Base-by-base conservation (phyloP, 2,888 invertebrate genomes). In the Spodoptera littoralis region DNA sequence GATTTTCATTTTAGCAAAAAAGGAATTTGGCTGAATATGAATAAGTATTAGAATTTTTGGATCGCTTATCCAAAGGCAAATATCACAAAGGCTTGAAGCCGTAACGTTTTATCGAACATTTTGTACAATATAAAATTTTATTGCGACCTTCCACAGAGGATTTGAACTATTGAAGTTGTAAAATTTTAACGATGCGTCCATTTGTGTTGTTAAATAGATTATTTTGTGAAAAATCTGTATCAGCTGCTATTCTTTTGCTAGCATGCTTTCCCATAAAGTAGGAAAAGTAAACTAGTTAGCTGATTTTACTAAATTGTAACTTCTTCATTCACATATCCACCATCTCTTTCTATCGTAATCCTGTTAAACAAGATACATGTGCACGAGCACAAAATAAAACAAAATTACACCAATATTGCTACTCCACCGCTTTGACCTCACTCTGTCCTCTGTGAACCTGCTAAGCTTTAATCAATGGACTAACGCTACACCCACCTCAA, bases 401-500 rank as follows among this genome's bases (percentile, higher is more conserved):
- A 22, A 27, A 44, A 9, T 1, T 11, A 11, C 9, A 12, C 30
- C 42, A n/a, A 18, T n/a, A 12, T 42, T 50, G n/a, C 42, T 3
- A 5, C 13, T 11, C 4, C 60, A 58, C 12, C 13, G 12, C 22
- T 36, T 36, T 36, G 36, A 36, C 18, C 24, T 9, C 30, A 2
- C 46, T 49, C 60, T 18, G 8, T n/a, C 36, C 36, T 36, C n/a
- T 60, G 24, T 36, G 11, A 11, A 36, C 13, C 46, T 46, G 3
- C 46, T 69, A 51, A 60, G 61, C 50, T 69, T n/a, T 46, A 43
- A 65, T 65, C 59, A 65, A 68, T 59, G 61, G n/a, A 42, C 36
- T 69, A 65, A 60, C 46, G 18, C 69, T n/a, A 51, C 18, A 45
- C 46, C 12, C 42, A 12, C 42, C 9, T 41, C n/a, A 11, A 24